A percentile compares a stretch with the other conserved stretches of the same genome.
phyloP scores from a whole-genome alignment of 2,797 vertebrate genomes.

The Pseudochirops corinnae region DNA sequence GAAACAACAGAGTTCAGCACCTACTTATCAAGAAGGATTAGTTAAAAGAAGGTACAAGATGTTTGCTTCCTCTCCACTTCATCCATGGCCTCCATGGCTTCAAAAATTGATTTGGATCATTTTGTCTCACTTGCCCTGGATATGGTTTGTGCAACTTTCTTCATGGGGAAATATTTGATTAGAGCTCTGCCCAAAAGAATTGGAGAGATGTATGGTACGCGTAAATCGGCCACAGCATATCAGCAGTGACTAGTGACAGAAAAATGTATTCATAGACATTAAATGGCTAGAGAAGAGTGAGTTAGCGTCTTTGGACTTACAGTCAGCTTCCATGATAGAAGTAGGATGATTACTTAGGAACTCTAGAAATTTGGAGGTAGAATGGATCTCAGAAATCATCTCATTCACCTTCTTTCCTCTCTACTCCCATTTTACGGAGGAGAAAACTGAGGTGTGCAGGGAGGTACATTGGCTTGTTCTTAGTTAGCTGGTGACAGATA shows the following conservation, averaged over 20 bases:
- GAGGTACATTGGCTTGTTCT: neutral
- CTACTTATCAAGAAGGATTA: neutral
- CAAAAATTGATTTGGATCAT: neutral
- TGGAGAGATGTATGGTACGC: neutral
- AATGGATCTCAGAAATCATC: neutral
- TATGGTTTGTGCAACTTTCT: neutral
- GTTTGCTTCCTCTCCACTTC: neutral
- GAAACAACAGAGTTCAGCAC: neutral
- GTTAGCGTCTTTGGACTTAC: neutral
- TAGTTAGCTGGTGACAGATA: neutral
- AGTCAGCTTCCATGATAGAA: neutral
- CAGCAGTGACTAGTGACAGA: neutral
- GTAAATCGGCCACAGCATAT: neutral
- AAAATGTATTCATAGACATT: constrained; percentile 22
- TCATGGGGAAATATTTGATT: neutral
- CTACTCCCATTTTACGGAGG: neutral
- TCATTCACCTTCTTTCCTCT: neutral
- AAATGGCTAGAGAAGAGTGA: neutral
- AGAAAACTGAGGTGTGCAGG: neutral
- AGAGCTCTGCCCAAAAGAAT: neutral
- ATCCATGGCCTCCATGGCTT: neutral
- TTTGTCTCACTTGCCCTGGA: neutral
- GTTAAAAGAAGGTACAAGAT: neutral
- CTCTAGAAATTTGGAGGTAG: neutral
- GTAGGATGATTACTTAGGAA: neutral